Evolutionary conservation across 2,113 vertebrate species (phyloP).

Genomic region (Parus major): DNA sequence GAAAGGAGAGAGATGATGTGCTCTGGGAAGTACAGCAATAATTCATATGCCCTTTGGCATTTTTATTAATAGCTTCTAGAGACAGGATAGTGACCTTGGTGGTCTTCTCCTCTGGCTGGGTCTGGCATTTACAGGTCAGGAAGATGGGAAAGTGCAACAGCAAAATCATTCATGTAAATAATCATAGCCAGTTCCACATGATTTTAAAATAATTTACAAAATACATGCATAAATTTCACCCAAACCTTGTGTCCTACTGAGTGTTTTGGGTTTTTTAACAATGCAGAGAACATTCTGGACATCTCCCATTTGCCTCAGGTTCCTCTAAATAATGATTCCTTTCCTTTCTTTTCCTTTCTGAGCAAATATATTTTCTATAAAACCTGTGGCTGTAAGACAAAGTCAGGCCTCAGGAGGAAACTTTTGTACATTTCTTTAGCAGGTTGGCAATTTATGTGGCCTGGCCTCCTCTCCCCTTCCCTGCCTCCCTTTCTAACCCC

Average conservation of each 20-base stretch:
- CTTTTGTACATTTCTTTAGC: not conserved
- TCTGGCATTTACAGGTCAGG: not conserved
- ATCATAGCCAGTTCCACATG: not conserved
- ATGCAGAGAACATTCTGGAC: not conserved
- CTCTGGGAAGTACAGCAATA: not conserved
- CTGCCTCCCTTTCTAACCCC: not conserved
- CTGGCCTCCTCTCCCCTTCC: not conserved
- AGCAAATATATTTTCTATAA: conserved; percentile 7
- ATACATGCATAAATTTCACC: not conserved
- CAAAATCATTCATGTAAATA: not conserved
- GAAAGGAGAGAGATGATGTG: not conserved
- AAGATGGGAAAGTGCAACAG: not conserved
- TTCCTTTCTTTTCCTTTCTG: not conserved
- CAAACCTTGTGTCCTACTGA: not conserved
- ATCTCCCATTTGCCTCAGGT: not conserved
- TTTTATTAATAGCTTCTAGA: not conserved
- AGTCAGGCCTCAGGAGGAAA: not conserved
- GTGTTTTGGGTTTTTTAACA: not conserved
- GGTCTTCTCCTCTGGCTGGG: not conserved
- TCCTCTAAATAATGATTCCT: not conserved
- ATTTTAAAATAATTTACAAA: not conserved
- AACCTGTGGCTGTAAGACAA: not conserved
- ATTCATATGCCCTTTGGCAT: not conserved
- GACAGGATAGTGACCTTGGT: not conserved
- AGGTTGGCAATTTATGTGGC: not conserved